A percentile compares a stretch with the other conserved stretches of the same genome.
These are phyloP conservation scores for Bombus waltoni DNA, from an alignment of 1,140 invertebrate species.

Conservation along the genomic window DNA sequence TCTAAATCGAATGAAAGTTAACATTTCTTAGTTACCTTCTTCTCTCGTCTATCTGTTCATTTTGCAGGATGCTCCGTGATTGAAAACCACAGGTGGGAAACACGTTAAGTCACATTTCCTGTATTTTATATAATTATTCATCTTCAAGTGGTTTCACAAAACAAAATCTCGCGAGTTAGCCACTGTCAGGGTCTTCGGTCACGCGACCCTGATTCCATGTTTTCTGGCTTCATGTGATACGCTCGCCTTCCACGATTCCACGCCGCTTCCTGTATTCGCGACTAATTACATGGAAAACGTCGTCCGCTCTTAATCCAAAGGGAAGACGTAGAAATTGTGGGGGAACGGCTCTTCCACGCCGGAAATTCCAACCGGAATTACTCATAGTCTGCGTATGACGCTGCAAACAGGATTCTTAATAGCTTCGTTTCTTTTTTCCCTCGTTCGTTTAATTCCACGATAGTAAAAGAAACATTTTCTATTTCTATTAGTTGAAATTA, in stretches of 20 bases:
- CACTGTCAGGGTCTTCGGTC: constrained; percentile 38
- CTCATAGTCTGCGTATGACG: not conserved
- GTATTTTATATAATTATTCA: not conserved
- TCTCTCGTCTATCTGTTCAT: not conserved
- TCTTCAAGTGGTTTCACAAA: not conserved
- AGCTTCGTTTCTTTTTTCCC: not conserved
- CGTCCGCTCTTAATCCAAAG: constrained; percentile 17
- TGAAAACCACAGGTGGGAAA: not conserved
- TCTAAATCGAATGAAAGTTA: not conserved
- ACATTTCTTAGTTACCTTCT: not conserved
- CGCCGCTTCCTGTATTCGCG: not conserved
- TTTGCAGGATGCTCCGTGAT: not conserved
- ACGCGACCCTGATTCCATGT: constrained; percentile 33
- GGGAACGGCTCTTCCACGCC: not conserved
- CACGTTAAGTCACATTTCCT: not conserved
- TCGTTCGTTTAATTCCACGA: not conserved
- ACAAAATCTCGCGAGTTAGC: constrained; percentile 11
- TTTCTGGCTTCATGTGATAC: constrained; percentile 27
- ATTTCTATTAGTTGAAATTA: not conserved
- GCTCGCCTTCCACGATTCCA: not conserved
- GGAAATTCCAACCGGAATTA: constrained; percentile 32
- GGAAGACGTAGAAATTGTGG: constrained; percentile 30
- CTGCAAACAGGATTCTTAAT: not conserved
- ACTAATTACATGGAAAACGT: constrained; percentile 26
- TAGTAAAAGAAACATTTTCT: not conserved